Evolutionary conservation across 2,888 invertebrate genomes (phyloP), one percentile per base, ranked within the genome.

Genomic region (Chaitophorus viminalis): DNA sequence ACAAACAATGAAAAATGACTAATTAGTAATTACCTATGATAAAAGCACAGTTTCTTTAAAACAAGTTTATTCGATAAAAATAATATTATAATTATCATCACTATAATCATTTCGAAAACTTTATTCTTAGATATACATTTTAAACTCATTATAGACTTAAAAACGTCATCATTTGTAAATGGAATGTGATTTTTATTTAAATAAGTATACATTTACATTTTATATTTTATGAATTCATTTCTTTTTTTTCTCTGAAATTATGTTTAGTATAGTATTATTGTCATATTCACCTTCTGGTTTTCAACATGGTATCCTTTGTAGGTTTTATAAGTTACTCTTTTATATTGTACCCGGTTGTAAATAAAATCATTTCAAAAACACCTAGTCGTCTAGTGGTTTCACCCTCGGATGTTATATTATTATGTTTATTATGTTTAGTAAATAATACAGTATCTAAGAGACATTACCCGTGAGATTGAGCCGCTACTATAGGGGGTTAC

Each of bases 341-440:
- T 29, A 21, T 36, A 18, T 36, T 36, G 74, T 83, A 54, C 17
- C 54, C 5, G 54, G 54, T 74, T 75, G 79, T 60, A 65, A 79
- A 65, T 79, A 79, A 36, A 36, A 75, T 83, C 21, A 60, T 70
- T 52, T 39, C 8, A 72, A 46, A 72, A 86, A 86, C 54, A 54
- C 77, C 65, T 68, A 86, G 54, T 78, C 70, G 54, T 85, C 70
- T 85, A 52, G 86, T 78, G 70, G 72, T 78, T 78, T 86, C 86
- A 86, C 86, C 86, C 86, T 86, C n/a, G 9, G 29, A 75, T 65
- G 74, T 82, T 82, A 31, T 52, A 68, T 46, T 25, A 68, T 82
- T 70, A 31, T 82, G 74, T 74, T 60, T 82, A n/a, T 82, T 75
- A 60, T 60, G 60, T 82, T 83, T n/a, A 52, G 72, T 72, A 70